Conservation (phyloP, 2,888 invertebrate genomes). For the Xestia xanthographa region DNA sequence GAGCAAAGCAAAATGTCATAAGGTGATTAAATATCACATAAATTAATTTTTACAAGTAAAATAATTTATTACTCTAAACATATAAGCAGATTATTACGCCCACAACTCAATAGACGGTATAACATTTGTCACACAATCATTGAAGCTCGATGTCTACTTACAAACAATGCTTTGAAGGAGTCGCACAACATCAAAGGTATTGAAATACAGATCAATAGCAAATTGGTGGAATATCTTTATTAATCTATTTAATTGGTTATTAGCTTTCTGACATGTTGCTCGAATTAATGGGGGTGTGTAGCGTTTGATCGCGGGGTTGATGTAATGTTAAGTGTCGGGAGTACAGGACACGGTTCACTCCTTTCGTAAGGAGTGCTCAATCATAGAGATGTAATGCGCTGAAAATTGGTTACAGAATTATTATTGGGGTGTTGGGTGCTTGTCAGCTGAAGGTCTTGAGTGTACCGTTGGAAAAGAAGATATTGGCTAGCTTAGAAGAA, state of each 20-base stretch:
- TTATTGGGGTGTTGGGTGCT: not conserved
- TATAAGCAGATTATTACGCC: slow-evolving; percentile 75
- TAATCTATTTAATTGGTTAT: slow-evolving; percentile 90
- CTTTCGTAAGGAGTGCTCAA: slow-evolving; percentile 60
- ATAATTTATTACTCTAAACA: slow-evolving; percentile 39
- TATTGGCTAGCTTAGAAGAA: not conserved
- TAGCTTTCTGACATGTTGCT: slow-evolving; percentile 80
- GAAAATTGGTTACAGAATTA: slow-evolving; percentile 49
- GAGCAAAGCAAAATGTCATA: slow-evolving; percentile 10
- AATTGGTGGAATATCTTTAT: slow-evolving; percentile 87
- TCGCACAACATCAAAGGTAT: slow-evolving; percentile 85
- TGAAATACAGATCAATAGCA: slow-evolving; percentile 80
- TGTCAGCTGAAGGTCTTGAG: not conserved
- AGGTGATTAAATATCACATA: not conserved
- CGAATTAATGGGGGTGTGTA: slow-evolving; percentile 84
- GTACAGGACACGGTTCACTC: slow-evolving; percentile 58
- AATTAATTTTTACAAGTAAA: slow-evolving; percentile 23
- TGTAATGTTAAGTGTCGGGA: slow-evolving; percentile 54
- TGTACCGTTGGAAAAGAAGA: not conserved
- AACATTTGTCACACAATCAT: slow-evolving; percentile 74
- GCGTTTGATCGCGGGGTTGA: slow-evolving; percentile 79
- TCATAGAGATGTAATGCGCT: slow-evolving; percentile 66
- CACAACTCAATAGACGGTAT: slow-evolving; percentile 68
- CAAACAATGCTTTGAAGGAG: slow-evolving; percentile 84
- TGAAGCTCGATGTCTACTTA: slow-evolving; percentile 77